phyloP scores from a whole-genome alignment of 2,797 vertebrate genomes.

The Microctenopoma stevenorrisi region DNA sequence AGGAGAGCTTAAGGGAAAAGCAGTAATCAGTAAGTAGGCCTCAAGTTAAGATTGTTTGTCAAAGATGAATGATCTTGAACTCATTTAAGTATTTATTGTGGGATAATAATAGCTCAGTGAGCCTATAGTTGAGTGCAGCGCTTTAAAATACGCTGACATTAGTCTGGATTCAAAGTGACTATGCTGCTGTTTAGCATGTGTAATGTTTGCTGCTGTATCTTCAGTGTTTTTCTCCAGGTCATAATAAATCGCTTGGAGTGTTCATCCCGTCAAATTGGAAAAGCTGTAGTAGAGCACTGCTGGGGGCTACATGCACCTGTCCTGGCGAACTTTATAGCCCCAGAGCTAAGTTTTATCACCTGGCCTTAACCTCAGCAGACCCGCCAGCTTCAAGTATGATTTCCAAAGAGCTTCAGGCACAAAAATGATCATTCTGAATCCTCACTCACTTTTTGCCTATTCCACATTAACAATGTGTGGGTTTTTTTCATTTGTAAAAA shows the following conservation, averaged over 20 bases:
- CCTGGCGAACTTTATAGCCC: conserved; percentile 7
- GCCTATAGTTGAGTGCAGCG: too few species aligned
- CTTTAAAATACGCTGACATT: too few species aligned
- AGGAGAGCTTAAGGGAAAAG: too few species aligned
- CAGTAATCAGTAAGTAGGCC: too few species aligned
- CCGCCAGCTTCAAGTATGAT: background rate
- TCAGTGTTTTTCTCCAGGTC: background rate
- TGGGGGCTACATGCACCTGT: conserved; percentile 14
- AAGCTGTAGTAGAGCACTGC: background rate
- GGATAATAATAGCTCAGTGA: too few species aligned
- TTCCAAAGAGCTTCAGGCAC: background rate
- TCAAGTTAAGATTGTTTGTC: too few species aligned
- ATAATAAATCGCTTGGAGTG: background rate
- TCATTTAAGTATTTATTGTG: too few species aligned
- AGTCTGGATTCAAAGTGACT: too few species aligned
- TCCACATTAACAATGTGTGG: background rate
- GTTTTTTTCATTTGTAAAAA: too few species aligned
- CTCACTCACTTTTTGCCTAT: background rate
- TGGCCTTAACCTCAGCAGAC: background rate
- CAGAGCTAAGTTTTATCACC: background rate
- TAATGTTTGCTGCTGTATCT: too few species aligned
- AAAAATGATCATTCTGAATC: background rate
- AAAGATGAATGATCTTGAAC: too few species aligned
- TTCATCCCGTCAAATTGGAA: conserved; percentile 3
- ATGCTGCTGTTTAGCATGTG: too few species aligned